A percentile compares a stretch with the other conserved stretches of the same genome.
These are phyloP conservation scores for Halcyon badia DNA, from an alignment of 2,797 vertebrate species.

Conservation along the genomic window DNA sequence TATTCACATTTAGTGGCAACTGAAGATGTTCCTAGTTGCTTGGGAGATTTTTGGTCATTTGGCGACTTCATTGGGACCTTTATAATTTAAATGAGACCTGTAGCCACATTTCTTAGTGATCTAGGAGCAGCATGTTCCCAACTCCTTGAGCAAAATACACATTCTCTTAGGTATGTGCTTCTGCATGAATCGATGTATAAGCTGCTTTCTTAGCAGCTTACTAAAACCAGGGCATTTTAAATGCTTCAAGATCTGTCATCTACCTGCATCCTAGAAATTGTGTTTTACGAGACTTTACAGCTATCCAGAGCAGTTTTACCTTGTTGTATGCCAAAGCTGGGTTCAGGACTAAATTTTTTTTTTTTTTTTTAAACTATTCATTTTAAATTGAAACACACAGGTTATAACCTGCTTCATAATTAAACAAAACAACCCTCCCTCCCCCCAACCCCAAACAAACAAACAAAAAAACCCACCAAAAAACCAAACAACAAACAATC, in stretches of 20 bases:
- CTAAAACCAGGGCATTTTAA: not conserved
- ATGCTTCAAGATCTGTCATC: not conserved
- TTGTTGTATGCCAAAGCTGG: constrained; percentile 8
- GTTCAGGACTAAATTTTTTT: not conserved
- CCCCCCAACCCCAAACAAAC: no score
- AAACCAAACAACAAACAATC: no score
- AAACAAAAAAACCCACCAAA: no score
- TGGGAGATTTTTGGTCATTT: not conserved
- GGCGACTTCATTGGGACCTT: not conserved
- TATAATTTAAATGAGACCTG: not conserved
- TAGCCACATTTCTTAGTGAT: not conserved
- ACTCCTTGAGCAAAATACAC: not conserved
- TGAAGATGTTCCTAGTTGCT: not conserved
- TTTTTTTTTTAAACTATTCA: not conserved
- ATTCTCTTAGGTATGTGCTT: not conserved
- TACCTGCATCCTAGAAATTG: constrained; percentile 36
- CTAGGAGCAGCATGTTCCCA: not conserved
- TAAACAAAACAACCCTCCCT: no score
- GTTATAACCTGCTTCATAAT: not conserved
- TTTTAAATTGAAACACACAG: not conserved
- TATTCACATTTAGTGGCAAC: not conserved
- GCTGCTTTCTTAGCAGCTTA: not conserved
- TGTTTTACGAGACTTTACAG: constrained; percentile 14
- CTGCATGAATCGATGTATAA: not conserved
- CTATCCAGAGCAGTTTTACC: constrained; percentile 2